A percentile compares a stretch with the other conserved stretches of the same genome.
Evolutionary conservation across 2,113 vertebrate species (phyloP).

Genomic region (rabbit (Oryctolagus cuniculus)): DNA sequence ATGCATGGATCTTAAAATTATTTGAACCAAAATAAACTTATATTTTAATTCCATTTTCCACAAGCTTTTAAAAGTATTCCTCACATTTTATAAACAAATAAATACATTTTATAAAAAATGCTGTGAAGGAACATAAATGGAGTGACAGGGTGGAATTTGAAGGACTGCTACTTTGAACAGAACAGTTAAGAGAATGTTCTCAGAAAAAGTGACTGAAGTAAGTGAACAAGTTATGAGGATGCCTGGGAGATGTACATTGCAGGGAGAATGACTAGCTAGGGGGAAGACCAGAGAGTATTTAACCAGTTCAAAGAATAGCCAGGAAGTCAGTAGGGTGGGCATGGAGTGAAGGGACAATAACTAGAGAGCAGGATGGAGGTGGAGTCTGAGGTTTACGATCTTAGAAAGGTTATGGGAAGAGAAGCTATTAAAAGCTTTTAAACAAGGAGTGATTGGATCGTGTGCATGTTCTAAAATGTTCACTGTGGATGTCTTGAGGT

Average conservation of each 20-base stretch:
- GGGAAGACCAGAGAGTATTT: background rate
- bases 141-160: background rate
- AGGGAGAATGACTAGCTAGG: background rate
- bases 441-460: background rate
- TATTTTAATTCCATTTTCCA: too few species aligned
- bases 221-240: background rate
- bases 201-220: background rate
- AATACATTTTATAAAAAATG: background rate
- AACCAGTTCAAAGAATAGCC: background rate
- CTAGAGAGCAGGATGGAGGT: background rate
- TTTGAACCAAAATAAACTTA: too few species aligned
- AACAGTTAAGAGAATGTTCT: background rate
- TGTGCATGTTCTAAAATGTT: background rate
- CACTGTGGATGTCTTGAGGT: background rate
- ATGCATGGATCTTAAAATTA: too few species aligned
- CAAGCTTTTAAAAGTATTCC: too few species aligned
- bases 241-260: background rate
- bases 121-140: background rate
- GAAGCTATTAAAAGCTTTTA: background rate
- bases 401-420: background rate
- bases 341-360: background rate
- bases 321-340: background rate
- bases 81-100: slow-evolving; percentile 3
- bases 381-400: background rate
- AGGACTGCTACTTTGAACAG: background rate